phyloP scores from a whole-genome alignment of 2,888 invertebrate species.

The Sesia bembeciformis region DNA sequence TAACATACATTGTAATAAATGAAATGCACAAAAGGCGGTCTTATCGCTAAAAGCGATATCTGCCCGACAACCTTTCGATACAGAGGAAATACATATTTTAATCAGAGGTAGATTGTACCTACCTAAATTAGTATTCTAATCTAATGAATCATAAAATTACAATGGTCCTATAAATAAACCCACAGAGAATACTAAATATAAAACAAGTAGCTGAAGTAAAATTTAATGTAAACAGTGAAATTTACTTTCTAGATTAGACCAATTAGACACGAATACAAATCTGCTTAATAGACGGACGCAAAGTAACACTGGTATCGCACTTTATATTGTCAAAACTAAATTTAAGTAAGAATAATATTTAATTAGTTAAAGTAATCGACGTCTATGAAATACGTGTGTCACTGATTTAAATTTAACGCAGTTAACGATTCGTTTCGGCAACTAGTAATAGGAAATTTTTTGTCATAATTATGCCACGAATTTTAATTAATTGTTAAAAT shows the following conservation, averaged over 20 bases:
- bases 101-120: too few species aligned
- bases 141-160: too few species aligned
- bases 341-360: background rate
- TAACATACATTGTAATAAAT: too few species aligned
- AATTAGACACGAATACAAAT: background rate
- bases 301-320: constrained; percentile 1
- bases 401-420: constrained; percentile 6
- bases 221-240: background rate
- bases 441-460: background rate
- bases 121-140: too few species aligned
- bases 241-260: background rate
- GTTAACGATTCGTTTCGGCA: constrained; percentile 4
- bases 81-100: too few species aligned
- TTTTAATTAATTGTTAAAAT: too few species aligned
- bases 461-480: too few species aligned
- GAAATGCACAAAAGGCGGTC: too few species aligned
- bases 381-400: constrained; percentile 3
- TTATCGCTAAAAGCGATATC: too few species aligned
- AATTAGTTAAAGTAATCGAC: background rate
- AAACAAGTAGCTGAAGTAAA: background rate
- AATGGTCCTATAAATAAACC: too few species aligned
- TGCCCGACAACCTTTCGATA: too few species aligned
- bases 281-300: background rate
- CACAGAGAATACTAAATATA: too few species aligned
- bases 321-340: constrained; percentile 1